A percentile compares a stretch with the other conserved stretches of the same genome.
Conservation (phyloP, 2,113 vertebrate species). For the Nicator chloris region DNA sequence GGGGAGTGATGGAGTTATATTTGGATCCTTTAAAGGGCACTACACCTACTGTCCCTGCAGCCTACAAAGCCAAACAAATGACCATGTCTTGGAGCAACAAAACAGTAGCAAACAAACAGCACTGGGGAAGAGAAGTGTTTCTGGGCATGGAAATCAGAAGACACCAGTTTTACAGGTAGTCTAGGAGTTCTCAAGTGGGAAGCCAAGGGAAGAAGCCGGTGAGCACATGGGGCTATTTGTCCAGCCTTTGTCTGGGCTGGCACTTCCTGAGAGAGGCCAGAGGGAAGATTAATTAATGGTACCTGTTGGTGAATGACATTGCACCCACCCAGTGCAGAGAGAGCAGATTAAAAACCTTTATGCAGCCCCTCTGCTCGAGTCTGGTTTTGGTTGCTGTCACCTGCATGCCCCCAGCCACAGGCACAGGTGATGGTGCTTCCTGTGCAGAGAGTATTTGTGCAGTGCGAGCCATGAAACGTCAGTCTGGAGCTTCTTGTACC, state of each 20-base stretch:
- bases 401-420: fast-evolving
- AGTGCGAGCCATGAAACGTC: not conserved
- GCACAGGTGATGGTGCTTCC: not conserved
- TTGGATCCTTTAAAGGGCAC: not conserved
- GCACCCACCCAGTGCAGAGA: not conserved
- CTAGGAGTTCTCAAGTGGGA: not conserved
- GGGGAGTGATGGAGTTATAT: not conserved
- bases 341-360: not conserved
- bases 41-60: not conserved
- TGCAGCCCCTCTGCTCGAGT: fast-evolving
- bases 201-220: not conserved
- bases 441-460: not conserved
- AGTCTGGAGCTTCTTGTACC: not conserved
- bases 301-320: not conserved
- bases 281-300: not conserved
- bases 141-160: not conserved
- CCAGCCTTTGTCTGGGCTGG: not conserved
- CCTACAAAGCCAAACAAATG: not conserved
- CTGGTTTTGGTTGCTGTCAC: not conserved
- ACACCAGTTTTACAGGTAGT: not conserved
- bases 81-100: not conserved
- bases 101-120: not conserved
- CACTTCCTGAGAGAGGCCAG: not conserved
- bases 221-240: not conserved
- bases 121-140: not conserved